These are phyloP conservation scores for Zhengitettix transpicula DNA, from an alignment of 2,888 invertebrate genomes.

Conservation along the genomic window DNA sequence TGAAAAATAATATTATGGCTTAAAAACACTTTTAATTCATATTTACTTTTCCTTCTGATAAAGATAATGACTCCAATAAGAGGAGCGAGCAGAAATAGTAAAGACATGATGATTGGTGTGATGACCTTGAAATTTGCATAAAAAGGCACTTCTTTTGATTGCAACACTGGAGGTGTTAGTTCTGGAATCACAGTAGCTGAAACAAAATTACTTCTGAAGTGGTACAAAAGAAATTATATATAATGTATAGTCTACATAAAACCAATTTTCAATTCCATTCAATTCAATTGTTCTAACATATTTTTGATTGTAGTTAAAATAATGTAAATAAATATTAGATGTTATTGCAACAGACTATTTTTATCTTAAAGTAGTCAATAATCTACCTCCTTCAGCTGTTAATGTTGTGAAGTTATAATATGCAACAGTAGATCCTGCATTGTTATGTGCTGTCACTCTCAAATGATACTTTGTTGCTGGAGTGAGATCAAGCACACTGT, in stretches of 20 bases:
- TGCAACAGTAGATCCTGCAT: constrained; percentile 69
- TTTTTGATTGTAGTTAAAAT: too few species aligned
- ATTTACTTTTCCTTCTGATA: constrained; percentile 51
- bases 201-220: constrained; percentile 9
- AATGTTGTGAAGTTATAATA: constrained; percentile 74
- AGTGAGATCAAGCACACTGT: constrained; percentile 58
- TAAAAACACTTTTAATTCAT: not conserved
- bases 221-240: not conserved
- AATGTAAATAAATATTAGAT: too few species aligned
- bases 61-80: constrained; percentile 52
- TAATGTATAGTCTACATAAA: constrained; percentile 15
- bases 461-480: constrained; percentile 61
- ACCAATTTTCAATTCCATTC: too few species aligned
- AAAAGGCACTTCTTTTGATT: constrained; percentile 45
- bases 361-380: too few species aligned
- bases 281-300: too few species aligned
- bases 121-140: constrained; percentile 46
- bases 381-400: constrained; percentile 54
- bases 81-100: constrained; percentile 42
- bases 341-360: too few species aligned
- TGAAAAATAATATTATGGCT: not conserved
- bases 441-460: constrained; percentile 66
- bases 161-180: constrained; percentile 46
- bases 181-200: constrained; percentile 40
- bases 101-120: constrained; percentile 45